A percentile compares a stretch with the other conserved stretches of the same genome.
Evolutionary conservation across 2,888 invertebrate genomes (phyloP).

Genomic region (Phengaris arion): DNA sequence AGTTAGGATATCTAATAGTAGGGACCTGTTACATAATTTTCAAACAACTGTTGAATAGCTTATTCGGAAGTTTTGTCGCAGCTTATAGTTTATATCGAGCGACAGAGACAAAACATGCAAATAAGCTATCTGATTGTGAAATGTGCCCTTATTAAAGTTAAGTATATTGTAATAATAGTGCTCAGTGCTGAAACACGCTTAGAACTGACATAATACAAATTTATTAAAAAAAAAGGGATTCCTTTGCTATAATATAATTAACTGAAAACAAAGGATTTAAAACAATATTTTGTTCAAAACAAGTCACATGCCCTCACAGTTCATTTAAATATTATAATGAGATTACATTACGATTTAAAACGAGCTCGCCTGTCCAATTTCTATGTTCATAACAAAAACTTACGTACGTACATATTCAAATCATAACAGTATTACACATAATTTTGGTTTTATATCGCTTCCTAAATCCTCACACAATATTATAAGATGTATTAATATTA

Average conservation of each 20-base stretch:
- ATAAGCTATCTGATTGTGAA: too few relatives aligned
- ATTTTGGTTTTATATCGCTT: neutral
- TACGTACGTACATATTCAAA: neutral
- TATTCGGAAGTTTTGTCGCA: too few relatives aligned
- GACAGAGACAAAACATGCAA: too few relatives aligned
- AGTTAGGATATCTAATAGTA: too few relatives aligned
- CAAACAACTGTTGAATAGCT: too few relatives aligned
- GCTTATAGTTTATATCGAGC: too few relatives aligned
- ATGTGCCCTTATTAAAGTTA: too few relatives aligned
- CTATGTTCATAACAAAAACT: conserved; percentile 8
- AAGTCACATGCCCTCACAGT: neutral
- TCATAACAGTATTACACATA: conserved; percentile 5
- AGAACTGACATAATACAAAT: neutral
- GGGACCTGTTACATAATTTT: too few relatives aligned
- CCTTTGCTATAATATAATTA: neutral
- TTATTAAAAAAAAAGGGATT: neutral
- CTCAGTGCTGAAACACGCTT: too few relatives aligned
- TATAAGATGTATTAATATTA: neutral
- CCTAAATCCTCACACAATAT: neutral
- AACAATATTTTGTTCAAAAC: neutral
- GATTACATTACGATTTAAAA: neutral
- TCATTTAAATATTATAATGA: neutral
- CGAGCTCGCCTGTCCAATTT: neutral
- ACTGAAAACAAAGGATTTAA: neutral
- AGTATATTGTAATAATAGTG: too few relatives aligned